These are phyloP conservation scores for Heteronetta atricapilla DNA, from an alignment of 2,113 vertebrate species.

Conservation along the genomic window DNA sequence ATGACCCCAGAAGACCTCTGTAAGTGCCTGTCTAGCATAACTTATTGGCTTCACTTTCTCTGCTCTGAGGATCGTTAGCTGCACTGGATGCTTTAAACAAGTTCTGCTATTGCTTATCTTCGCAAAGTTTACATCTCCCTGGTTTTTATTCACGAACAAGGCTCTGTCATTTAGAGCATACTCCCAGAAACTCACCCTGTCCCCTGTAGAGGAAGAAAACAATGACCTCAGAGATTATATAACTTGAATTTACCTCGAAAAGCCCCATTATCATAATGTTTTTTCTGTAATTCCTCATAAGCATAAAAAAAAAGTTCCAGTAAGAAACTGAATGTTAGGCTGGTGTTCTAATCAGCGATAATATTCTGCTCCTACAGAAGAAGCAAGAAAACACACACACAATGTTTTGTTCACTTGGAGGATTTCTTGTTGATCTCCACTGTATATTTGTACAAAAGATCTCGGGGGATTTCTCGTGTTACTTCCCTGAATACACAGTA, in stretches of 20 bases:
- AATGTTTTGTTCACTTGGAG: slow-evolving; percentile 60
- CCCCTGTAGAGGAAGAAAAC: background rate
- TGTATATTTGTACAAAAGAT: slow-evolving; percentile 61
- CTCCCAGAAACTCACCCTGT: background rate
- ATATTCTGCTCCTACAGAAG: slow-evolving; percentile 39
- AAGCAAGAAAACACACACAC: slow-evolving; percentile 53
- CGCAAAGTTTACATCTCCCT: slow-evolving; percentile 26
- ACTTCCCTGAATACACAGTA: slow-evolving; percentile 54
- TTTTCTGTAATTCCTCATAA: slow-evolving; percentile 1
- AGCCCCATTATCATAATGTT: background rate
- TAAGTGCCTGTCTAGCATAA: slow-evolving; percentile 71
- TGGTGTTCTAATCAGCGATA: slow-evolving; percentile 22
- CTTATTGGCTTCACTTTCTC: slow-evolving; percentile 66
- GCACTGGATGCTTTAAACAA: background rate
- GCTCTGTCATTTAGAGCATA: background rate
- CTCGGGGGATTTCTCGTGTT: slow-evolving; percentile 59
- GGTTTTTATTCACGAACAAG: background rate
- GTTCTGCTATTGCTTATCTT: slow-evolving; percentile 45
- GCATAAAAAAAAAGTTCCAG: background rate
- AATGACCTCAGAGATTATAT: slow-evolving; percentile 17
- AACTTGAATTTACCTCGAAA: background rate
- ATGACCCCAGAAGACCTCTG: slow-evolving; percentile 68
- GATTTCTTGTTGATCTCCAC: slow-evolving; percentile 68
- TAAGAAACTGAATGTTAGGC: background rate
- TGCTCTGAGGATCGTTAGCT: slow-evolving; percentile 37